Conservation (phyloP, 2,888 invertebrate species). For the Cyclophora punctaria region DNA sequence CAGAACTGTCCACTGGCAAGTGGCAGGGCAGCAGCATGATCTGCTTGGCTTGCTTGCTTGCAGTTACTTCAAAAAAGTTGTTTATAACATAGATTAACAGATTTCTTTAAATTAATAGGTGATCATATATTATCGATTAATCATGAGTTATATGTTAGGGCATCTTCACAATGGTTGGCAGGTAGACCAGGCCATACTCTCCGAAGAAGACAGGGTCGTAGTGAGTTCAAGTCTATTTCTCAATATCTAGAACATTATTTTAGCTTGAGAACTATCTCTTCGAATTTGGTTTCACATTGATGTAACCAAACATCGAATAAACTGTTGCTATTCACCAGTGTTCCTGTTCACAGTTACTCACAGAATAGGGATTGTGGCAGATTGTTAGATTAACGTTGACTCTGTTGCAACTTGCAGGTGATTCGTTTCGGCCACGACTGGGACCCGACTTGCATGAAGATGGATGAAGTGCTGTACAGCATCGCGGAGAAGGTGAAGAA, state of each 20-base stretch:
- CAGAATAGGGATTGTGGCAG: too few relatives aligned
- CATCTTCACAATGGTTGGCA: slow-evolving; percentile 99
- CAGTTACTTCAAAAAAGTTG: too few relatives aligned
- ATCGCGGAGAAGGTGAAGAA: slow-evolving; percentile 99
- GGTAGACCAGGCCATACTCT: slow-evolving; percentile 98
- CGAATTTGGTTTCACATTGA: too few relatives aligned
- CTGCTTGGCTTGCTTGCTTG: too few relatives aligned
- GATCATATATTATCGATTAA: slow-evolving; percentile 22
- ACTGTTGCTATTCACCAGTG: too few relatives aligned
- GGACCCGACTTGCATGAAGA: slow-evolving; percentile 99
- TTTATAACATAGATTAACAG: too few relatives aligned
- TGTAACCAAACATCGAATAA: too few relatives aligned
- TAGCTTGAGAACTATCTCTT: too few relatives aligned
- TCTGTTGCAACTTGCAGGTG: slow-evolving; percentile 75
- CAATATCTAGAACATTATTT: too few relatives aligned
- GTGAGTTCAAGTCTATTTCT: slow-evolving; percentile 71
- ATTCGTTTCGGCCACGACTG: slow-evolving; percentile 99
- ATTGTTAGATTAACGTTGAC: not conserved
- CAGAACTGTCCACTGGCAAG: too few relatives aligned
- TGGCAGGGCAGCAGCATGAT: too few relatives aligned
- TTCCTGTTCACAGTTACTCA: too few relatives aligned
- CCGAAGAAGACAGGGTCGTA: slow-evolving; percentile 98
- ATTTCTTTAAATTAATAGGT: slow-evolving; percentile 1
- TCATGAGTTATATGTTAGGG: slow-evolving; percentile 99
- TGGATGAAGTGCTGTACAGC: slow-evolving; percentile 98